A percentile compares a stretch with the other conserved stretches of the same genome.
Evolutionary conservation across 2,888 invertebrate genomes (phyloP).

Genomic region (Rhogogaster chlorosoma): DNA sequence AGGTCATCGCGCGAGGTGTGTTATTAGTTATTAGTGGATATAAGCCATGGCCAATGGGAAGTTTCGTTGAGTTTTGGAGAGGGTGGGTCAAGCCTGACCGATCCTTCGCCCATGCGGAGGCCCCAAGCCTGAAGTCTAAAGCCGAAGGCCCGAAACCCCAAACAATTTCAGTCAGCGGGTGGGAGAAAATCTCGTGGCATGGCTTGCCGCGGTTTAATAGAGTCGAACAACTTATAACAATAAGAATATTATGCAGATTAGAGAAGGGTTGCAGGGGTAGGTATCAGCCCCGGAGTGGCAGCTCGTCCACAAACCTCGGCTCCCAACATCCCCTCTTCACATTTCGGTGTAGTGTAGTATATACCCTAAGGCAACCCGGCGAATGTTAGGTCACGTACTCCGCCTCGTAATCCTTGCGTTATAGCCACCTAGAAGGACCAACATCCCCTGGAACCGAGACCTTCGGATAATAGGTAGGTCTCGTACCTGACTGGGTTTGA

Average conservation of each 20-base stretch:
- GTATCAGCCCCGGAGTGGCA: conserved; percentile 9
- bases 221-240: conserved; percentile 38
- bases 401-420: conserved; percentile 29
- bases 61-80: background rate
- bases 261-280: background rate
- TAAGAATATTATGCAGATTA: conserved; percentile 42
- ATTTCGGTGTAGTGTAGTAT: background rate
- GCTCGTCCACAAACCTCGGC: background rate
- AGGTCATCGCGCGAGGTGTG: conserved; percentile 14
- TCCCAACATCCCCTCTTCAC: background rate
- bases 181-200: conserved; percentile 16
- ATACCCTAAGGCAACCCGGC: conserved; percentile 10
- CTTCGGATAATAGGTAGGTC: conserved; percentile 4
- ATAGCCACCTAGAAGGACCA: background rate
- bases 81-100: background rate
- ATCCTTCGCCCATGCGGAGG: background rate
- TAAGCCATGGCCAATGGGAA: conserved; percentile 30
- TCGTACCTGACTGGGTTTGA: conserved; percentile 1
- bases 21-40: conserved; percentile 31
- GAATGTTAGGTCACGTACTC: conserved; percentile 46
- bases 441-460: conserved; percentile 3
- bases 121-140: background rate
- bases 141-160: background rate
- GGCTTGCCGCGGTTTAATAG: conserved; percentile 27
- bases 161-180: conserved; percentile 16